phyloP scores from a whole-genome alignment of 37 sponge, comb jelly and placozoan genomes.

The Chondrilla cf. caribensis region DNA sequence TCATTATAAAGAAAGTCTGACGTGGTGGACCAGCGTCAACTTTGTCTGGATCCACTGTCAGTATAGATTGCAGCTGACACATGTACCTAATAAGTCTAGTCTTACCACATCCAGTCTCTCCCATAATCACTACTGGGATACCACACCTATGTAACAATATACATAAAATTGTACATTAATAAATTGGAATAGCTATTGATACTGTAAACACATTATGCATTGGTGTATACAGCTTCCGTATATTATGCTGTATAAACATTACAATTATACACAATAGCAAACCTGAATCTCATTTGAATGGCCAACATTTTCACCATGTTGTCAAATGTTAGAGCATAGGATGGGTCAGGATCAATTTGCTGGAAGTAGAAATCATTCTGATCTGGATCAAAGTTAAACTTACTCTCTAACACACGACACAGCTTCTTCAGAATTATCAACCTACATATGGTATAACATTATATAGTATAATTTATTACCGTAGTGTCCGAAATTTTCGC shows the following conservation, averaged over 20 bases:
- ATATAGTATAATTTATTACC: no score
- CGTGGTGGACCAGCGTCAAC: no score
- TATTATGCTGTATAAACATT: no score
- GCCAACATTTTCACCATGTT: constrained; percentile 83
- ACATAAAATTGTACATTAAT: background rate
- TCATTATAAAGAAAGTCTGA: constrained; percentile 20
- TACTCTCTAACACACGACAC: constrained; percentile 12
- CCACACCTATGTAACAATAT: constrained; percentile 67
- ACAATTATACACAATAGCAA: no score
- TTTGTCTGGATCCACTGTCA: background rate
- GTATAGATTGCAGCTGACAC: constrained; percentile 62
- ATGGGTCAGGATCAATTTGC: constrained; percentile 62
- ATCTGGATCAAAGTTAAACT: background rate
- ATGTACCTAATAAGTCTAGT: constrained; percentile 89
- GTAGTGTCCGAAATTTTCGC: no score
- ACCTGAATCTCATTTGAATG: constrained; percentile 92
- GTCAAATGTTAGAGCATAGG: constrained; percentile 75
- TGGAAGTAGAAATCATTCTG: background rate
- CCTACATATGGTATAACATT: no score
- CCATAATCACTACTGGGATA: constrained; percentile 97
- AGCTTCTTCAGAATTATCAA: constrained; percentile 6
- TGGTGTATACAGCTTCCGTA: no score
- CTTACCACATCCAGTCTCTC: constrained; percentile 99
- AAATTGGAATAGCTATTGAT: no score
- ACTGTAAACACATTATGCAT: no score